Evolutionary conservation across 2,888 invertebrate species (phyloP).

Genomic region (Platerodrilus igneus): DNA sequence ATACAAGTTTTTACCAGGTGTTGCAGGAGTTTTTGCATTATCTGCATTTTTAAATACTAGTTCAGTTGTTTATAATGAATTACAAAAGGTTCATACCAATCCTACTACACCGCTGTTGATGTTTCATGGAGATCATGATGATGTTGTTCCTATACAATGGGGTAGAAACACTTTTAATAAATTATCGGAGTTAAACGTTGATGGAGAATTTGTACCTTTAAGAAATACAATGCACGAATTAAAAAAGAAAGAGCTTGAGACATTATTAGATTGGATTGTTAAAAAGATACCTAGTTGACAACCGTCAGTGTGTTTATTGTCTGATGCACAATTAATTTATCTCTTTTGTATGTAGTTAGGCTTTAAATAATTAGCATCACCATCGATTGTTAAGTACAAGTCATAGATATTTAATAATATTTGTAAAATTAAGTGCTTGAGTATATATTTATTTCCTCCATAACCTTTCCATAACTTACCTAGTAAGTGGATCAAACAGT

Average conservation of each 20-base stretch:
- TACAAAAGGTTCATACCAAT: conserved; percentile 38
- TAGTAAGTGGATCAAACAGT: too few relatives aligned
- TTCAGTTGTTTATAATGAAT: conserved; percentile 64
- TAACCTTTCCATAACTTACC: too few relatives aligned
- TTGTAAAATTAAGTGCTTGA: too few relatives aligned
- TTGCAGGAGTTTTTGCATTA: conserved; percentile 72
- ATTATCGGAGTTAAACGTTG: conserved; percentile 56
- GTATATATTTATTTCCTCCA: too few relatives aligned
- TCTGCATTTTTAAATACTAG: conserved; percentile 71
- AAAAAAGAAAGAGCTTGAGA: conserved; percentile 54
- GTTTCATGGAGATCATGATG: conserved; percentile 64
- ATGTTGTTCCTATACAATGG: conserved; percentile 63
- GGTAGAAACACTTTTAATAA: conserved; percentile 57
- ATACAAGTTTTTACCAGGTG: conserved; percentile 59
- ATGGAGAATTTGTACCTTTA: conserved; percentile 59
- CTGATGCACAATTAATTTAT: too few relatives aligned
- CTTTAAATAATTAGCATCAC: too few relatives aligned
- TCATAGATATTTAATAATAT: too few relatives aligned
- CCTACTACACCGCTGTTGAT: conserved; percentile 57
- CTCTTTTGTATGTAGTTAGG: too few relatives aligned
- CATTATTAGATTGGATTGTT: conserved; percentile 67
- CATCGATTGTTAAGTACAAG: too few relatives aligned
- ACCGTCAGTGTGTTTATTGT: too few relatives aligned
- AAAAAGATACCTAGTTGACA: too few relatives aligned
- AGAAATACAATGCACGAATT: conserved; percentile 62